Evolutionary conservation across 2,888 invertebrate genomes (phyloP).

Genomic region (Cheiracanthium punctorium): DNA sequence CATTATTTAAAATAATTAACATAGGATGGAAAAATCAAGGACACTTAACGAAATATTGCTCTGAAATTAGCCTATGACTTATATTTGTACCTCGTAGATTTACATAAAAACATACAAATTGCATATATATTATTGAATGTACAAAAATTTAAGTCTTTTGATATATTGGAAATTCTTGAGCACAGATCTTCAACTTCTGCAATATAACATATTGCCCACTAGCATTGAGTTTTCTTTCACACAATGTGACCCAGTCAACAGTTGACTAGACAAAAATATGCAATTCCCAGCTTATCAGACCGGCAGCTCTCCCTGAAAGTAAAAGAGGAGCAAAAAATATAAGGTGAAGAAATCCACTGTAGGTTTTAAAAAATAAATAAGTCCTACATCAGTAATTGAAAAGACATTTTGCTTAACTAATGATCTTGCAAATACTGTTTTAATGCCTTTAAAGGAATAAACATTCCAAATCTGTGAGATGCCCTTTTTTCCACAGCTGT

Average conservation of each 20-base stretch:
- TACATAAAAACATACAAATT: slow-evolving; percentile 47
- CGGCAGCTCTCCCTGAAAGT: slow-evolving; percentile 53
- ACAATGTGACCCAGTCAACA: slow-evolving; percentile 49
- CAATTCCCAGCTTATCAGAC: slow-evolving; percentile 47
- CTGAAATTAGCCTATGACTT: slow-evolving; percentile 21
- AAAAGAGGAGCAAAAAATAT: not conserved
- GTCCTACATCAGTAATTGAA: too few species aligned
- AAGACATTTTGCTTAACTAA: too few species aligned
- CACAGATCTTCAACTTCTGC: slow-evolving; percentile 53
- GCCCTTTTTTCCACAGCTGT: too few species aligned
- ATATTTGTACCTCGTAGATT: slow-evolving; percentile 43
- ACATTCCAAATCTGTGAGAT: too few species aligned
- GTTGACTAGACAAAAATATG: slow-evolving; percentile 60
- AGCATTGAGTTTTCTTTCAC: not conserved
- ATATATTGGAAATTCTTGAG: slow-evolving; percentile 56
- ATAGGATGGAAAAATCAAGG: not conserved
- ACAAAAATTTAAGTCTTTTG: slow-evolving; percentile 45
- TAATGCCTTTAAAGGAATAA: too few species aligned
- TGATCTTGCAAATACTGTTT: too few species aligned
- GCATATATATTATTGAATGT: slow-evolving; percentile 32
- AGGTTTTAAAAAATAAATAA: not conserved
- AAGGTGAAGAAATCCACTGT: not conserved
- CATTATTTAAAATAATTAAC: not conserved
- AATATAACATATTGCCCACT: not conserved
- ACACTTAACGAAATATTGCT: slow-evolving; percentile 14